These are phyloP conservation scores for Penaeus vannamei DNA, from an alignment of 1,140 invertebrate species.

Conservation along the genomic window DNA sequence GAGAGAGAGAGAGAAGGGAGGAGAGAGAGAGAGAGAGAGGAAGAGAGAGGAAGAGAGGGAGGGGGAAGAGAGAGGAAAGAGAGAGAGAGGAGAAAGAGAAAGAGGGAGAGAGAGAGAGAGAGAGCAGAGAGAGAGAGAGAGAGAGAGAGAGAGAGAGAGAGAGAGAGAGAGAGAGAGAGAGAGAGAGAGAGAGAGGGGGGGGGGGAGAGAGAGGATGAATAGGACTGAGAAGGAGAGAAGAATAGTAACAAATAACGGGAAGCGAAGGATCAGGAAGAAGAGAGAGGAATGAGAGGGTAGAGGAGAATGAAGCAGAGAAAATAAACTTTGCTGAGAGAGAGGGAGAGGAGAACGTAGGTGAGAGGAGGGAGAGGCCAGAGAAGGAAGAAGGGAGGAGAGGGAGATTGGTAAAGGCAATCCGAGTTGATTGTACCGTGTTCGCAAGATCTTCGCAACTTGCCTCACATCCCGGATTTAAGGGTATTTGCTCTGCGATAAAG, in stretches of 20 bases:
- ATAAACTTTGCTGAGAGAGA: not conserved
- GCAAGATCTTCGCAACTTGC: slow-evolving; percentile 8
- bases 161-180: not conserved
- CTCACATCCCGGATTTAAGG: no score
- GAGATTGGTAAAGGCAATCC: slow-evolving; percentile 44
- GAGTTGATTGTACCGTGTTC: slow-evolving; percentile 24
- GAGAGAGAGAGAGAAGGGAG: not conserved
- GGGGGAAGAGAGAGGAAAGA: not conserved
- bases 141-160: not conserved
- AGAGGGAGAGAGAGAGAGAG: not conserved
- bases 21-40: not conserved
- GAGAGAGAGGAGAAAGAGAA: not conserved
- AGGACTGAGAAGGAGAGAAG: not conserved
- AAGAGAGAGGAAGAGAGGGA: not conserved
- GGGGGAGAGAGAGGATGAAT: slow-evolving; percentile 6
- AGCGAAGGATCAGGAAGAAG: no score
- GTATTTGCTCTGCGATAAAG: no score
- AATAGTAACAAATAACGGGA: no score
- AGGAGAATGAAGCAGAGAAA: no score
- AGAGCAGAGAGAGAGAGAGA: not conserved
- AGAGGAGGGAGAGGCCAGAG: not conserved
- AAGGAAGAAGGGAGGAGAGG: not conserved
- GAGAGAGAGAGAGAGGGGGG: slow-evolving; percentile 28
- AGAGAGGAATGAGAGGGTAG: no score
- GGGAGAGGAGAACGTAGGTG: not conserved